phyloP scores from a whole-genome alignment of 2,888 invertebrate genomes.

The Teleiodes luculella region DNA sequence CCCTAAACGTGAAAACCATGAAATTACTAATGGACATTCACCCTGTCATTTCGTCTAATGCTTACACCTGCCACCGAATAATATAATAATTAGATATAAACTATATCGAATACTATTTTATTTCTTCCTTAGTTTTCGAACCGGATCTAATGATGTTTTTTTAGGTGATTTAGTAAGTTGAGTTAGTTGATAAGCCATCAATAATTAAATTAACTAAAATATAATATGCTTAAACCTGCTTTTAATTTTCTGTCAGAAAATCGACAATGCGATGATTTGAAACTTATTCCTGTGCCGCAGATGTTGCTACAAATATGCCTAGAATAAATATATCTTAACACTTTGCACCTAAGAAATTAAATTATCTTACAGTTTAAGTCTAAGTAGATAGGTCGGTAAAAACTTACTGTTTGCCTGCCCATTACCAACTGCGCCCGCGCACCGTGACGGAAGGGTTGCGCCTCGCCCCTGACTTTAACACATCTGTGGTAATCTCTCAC shows the following conservation, averaged over 20 bases:
- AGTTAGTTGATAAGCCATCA: no score
- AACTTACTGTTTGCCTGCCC: slow-evolving; percentile 56
- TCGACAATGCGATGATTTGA: no score
- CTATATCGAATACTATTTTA: slow-evolving; percentile 42
- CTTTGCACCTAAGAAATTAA: slow-evolving; percentile 26
- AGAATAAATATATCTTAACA: slow-evolving; percentile 31
- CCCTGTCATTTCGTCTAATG: slow-evolving; percentile 33
- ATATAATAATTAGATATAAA: slow-evolving; percentile 54
- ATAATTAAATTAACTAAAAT: no score
- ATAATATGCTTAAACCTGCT: no score
- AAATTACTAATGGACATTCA: slow-evolving; percentile 58
- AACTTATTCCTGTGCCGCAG: neutral
- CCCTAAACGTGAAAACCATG: slow-evolving; percentile 42
- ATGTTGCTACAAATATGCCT: slow-evolving; percentile 32
- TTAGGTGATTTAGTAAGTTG: slow-evolving; percentile 5
- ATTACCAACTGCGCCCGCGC: slow-evolving; percentile 56
- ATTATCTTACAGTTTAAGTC: slow-evolving; percentile 27
- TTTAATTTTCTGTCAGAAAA: no score
- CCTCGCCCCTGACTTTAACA: slow-evolving; percentile 40
- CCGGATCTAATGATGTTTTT: slow-evolving; percentile 12
- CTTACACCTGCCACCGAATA: slow-evolving; percentile 60
- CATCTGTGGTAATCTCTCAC: slow-evolving; percentile 24
- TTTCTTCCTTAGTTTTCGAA: slow-evolving; percentile 24
- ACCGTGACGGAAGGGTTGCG: slow-evolving; percentile 67
- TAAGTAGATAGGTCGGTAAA: slow-evolving; percentile 26